A percentile compares a stretch with the other conserved stretches of the same genome.
phyloP scores from a whole-genome alignment of 2,888 invertebrate genomes.

The Amiota mariae region DNA sequence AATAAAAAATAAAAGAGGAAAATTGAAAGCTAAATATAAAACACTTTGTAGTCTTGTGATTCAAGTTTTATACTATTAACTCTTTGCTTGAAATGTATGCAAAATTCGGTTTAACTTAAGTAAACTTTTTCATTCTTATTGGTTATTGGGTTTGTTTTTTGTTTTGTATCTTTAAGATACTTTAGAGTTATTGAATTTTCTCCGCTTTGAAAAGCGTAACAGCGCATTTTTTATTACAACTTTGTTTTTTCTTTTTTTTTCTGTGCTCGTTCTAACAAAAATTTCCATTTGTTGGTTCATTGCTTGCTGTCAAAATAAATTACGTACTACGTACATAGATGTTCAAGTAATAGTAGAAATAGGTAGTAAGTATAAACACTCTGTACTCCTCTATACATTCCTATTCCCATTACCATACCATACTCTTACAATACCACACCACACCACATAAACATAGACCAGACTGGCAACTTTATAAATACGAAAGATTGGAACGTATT shows the following conservation, averaged over 20 bases:
- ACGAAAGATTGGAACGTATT: no score
- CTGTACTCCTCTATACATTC: background rate
- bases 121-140: background rate
- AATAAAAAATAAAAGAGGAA: no score
- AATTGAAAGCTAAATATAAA: no score
- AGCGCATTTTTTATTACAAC: background rate
- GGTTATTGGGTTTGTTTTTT: background rate
- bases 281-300: conserved; percentile 25
- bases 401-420: conserved; percentile 4
- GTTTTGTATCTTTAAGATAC: conserved; percentile 15
- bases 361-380: background rate
- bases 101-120: no score
- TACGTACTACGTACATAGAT: conserved; percentile 14
- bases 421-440: background rate
- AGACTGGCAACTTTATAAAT: background rate
- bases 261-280: conserved; percentile 2
- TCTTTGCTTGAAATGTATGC: no score
- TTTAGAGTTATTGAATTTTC: conserved; percentile 33
- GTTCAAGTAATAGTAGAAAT: background rate
- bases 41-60: no score
- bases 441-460: background rate
- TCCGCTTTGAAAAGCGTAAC: conserved; percentile 16
- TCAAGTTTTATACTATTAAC: no score
- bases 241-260: background rate
- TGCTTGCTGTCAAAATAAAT: conserved; percentile 20